Evolutionary conservation across 2,113 vertebrate species (phyloP).

Genomic region (Osmerus eperlanus): DNA sequence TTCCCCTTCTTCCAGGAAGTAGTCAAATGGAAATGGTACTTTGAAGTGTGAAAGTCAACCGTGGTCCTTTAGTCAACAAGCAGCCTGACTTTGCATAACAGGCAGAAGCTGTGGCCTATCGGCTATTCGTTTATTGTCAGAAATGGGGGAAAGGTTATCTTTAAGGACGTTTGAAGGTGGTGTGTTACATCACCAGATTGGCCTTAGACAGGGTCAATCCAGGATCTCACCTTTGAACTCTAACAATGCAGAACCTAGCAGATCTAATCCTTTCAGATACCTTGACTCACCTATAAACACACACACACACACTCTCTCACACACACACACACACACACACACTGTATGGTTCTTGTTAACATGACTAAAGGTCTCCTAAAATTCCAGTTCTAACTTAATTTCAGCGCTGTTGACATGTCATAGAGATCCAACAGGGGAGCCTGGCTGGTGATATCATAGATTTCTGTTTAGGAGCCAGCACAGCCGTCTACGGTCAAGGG

Average conservation of each 20-base stretch:
- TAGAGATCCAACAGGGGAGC: conserved; percentile 16
- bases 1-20: no score
- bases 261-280: conserved; percentile 21
- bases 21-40: no score
- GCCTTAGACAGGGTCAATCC: conserved; percentile 1
- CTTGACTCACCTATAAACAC: neutral
- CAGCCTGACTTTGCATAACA: no score
- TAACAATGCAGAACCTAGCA: neutral
- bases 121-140: no score
- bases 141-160: no score
- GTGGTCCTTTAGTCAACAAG: no score
- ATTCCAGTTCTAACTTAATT: neutral
- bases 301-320: neutral
- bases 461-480: conserved; percentile 2
- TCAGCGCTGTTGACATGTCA: neutral
- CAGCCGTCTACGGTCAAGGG: conserved; percentile 26
- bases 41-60: no score
- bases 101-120: no score
- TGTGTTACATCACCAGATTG: no score
- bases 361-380: neutral
- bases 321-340: neutral
- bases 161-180: no score
- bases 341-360: neutral
- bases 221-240: conserved; percentile 43
- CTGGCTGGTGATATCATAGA: conserved; percentile 34